Percentiles rank a stretch among this genome's conserved stretches.
Conservation (phyloP, 2,888 invertebrate genomes). For the Sepiola atlantica region DNA sequence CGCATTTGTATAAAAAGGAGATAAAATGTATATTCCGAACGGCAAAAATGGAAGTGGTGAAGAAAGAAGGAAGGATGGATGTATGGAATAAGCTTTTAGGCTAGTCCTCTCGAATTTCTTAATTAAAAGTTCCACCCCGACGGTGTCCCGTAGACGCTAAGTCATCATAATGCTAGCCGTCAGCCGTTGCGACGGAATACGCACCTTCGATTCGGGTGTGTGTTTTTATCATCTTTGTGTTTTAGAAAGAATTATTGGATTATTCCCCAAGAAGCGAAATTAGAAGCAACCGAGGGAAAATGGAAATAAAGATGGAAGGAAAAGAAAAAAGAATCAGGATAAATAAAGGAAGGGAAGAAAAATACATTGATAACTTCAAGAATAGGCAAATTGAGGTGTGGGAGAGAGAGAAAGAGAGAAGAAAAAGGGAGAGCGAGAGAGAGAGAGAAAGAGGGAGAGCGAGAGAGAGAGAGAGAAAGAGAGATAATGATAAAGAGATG, state of each 20-base stretch:
- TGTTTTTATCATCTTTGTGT: slow-evolving; percentile 14
- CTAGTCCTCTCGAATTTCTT: slow-evolving; percentile 11
- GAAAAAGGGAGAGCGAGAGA: not conserved
- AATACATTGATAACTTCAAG: not conserved
- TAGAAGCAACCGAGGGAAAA: not conserved
- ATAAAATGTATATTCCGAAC: not conserved
- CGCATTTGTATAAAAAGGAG: not conserved
- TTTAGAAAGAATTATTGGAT: not conserved
- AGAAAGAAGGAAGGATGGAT: too few relatives aligned
- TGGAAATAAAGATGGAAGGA: too few relatives aligned
- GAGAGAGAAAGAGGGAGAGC: not conserved
- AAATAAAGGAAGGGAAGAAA: not conserved
- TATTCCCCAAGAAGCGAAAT: not conserved
- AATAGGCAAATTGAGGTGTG: too few relatives aligned
- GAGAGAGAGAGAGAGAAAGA: not conserved
- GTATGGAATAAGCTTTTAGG: not conserved
- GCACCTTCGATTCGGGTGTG: not conserved
- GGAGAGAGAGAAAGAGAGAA: not conserved
- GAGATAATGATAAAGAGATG: too few relatives aligned
- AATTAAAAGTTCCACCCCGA: slow-evolving; percentile 2
- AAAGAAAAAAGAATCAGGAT: too few relatives aligned
- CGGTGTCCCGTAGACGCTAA: not conserved
- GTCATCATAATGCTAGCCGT: slow-evolving; percentile 32
- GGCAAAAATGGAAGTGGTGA: not conserved
- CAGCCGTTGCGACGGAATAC: not conserved